Conservation (phyloP, 2,797 vertebrate species). For the Microcaecilia unicolor region DNA sequence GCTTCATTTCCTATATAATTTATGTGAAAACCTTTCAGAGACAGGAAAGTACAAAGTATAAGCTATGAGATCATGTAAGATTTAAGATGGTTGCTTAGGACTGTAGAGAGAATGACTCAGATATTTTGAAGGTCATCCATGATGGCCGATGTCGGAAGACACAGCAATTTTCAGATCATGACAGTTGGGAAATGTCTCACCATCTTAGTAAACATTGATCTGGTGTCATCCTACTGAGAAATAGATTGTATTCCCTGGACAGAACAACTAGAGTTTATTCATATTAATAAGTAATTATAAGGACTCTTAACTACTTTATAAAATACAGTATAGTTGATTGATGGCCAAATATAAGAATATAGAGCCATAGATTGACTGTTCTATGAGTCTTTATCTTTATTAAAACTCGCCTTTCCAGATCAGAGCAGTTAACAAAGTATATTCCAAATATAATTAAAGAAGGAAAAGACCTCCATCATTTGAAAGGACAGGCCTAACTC, state of each 20-base stretch:
- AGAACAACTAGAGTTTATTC: neutral
- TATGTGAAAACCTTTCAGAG: slow-evolving; percentile 24
- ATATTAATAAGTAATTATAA: neutral
- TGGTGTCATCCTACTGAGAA: neutral
- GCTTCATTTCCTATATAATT: slow-evolving; percentile 44
- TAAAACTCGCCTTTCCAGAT: too few relatives aligned
- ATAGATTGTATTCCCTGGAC: neutral
- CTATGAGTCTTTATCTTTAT: neutral
- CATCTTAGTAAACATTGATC: neutral
- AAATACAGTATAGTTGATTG: neutral
- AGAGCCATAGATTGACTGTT: neutral
- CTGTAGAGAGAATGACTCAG: slow-evolving; percentile 2
- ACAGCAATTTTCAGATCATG: neutral
- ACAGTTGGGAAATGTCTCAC: neutral
- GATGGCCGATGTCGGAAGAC: neutral
- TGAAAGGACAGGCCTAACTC: too few relatives aligned
- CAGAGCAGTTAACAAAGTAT: too few relatives aligned
- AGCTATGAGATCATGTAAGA: slow-evolving; percentile 12
- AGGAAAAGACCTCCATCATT: too few relatives aligned
- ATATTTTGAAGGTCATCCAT: slow-evolving; percentile 24
- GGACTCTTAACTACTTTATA: neutral
- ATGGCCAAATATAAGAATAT: too few relatives aligned
- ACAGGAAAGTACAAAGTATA: slow-evolving; percentile 19
- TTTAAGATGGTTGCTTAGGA: slow-evolving; percentile 21
- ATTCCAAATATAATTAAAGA: too few relatives aligned